phyloP scores from a whole-genome alignment of 2,888 invertebrate genomes.

The Crepidodera aurea region DNA sequence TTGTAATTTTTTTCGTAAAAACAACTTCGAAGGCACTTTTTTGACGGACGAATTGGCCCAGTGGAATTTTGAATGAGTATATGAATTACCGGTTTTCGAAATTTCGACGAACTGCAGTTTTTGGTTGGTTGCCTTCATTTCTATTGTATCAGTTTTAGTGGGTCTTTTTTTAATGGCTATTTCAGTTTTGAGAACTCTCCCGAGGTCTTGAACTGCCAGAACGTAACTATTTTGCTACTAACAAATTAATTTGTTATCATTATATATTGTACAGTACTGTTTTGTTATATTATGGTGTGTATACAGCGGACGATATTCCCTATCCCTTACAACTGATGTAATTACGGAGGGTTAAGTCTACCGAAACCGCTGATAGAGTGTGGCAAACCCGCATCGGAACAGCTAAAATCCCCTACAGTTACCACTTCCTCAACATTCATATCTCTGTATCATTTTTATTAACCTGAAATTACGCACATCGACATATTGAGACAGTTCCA shows the following conservation, averaged over 20 bases:
- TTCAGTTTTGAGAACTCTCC: constrained; percentile 77
- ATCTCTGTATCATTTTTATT: too few species aligned
- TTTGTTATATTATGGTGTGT: neutral
- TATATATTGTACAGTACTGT: constrained; percentile 25
- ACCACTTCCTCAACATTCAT: too few species aligned
- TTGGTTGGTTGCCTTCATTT: constrained; percentile 75
- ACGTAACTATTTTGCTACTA: constrained; percentile 39
- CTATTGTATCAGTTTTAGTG: constrained; percentile 84
- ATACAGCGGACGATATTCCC: too few species aligned
- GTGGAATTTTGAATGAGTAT: constrained; percentile 74
- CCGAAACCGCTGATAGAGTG: constrained; percentile 37
- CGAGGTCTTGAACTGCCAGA: constrained; percentile 50
- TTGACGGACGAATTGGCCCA: constrained; percentile 94
- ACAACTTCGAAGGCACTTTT: constrained; percentile 95
- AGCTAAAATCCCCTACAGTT: too few species aligned
- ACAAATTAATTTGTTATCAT: constrained; percentile 23
- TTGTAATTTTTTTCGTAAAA: constrained; percentile 84
- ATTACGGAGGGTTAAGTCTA: constrained; percentile 32
- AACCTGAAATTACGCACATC: too few species aligned
- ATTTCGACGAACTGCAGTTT: constrained; percentile 60
- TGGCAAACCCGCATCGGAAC: constrained; percentile 26
- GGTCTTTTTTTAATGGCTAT: constrained; percentile 72
- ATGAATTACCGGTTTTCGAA: constrained; percentile 62
- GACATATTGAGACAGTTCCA: too few species aligned
- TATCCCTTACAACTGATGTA: constrained; percentile 18